Percentiles rank a stretch among this genome's conserved stretches.
Evolutionary conservation across 2,113 vertebrate genomes (phyloP).

Genomic region (Ahaetulla prasina): DNA sequence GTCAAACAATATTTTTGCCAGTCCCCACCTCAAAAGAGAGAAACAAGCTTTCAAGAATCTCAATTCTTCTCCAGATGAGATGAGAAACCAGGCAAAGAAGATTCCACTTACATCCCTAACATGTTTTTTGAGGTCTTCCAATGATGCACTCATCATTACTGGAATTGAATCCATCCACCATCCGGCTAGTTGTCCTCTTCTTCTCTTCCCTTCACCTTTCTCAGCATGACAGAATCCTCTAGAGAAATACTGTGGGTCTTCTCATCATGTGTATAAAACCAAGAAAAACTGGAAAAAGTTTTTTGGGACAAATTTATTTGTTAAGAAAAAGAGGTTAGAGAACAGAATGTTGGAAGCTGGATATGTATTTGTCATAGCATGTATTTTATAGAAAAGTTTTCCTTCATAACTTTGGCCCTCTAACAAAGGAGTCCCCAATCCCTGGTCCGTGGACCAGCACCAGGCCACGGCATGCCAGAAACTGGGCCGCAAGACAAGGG

Average conservation of each 20-base stretch:
- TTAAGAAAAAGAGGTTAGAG: background rate
- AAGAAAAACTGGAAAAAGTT: too few relatives aligned
- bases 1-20: background rate
- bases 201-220: background rate
- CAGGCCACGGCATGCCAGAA: too few relatives aligned
- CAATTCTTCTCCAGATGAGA: background rate
- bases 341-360: background rate
- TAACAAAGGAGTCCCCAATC: too few relatives aligned
- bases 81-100: background rate
- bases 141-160: background rate
- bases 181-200: background rate
- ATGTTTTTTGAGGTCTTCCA: background rate
- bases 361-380: too few relatives aligned
- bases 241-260: background rate
- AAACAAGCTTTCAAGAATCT: background rate
- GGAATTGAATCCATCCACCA: background rate
- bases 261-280: background rate
- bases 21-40: background rate
- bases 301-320: background rate
- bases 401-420: too few relatives aligned
- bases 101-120: background rate
- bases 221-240: background rate
- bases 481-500: too few relatives aligned
- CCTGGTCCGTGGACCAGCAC: too few relatives aligned
- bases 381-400: too few relatives aligned